Percentiles rank a stretch among this genome's conserved stretches.
phyloP scores from a whole-genome alignment of 2,888 invertebrate genomes.

The Subacronicta megacephala region DNA sequence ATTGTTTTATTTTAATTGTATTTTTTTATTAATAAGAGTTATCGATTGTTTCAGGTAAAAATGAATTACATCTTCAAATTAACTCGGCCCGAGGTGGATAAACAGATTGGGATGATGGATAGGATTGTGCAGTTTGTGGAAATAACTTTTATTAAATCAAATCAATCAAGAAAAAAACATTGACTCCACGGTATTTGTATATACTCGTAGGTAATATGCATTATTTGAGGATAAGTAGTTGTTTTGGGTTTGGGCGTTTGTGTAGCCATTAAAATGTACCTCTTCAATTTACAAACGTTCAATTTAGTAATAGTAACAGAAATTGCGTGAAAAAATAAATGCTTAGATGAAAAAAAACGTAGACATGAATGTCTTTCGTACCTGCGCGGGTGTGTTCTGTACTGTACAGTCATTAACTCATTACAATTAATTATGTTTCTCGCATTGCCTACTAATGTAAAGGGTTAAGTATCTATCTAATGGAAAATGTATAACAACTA shows the following conservation, averaged over 20 bases:
- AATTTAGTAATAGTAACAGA: too few species aligned
- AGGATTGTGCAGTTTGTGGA: not conserved
- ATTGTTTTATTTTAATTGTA: not conserved
- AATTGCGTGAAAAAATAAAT: too few species aligned
- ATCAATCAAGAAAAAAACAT: too few species aligned
- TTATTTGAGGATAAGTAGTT: too few species aligned
- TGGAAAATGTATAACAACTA: too few species aligned
- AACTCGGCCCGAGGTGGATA: not conserved
- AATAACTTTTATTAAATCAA: too few species aligned
- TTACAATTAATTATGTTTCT: conserved; percentile 11
- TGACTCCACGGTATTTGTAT: too few species aligned
- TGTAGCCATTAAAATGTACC: too few species aligned
- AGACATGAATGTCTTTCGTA: conserved; percentile 6
- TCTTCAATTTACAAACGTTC: too few species aligned
- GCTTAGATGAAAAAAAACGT: conserved; percentile 12
- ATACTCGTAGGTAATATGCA: too few species aligned
- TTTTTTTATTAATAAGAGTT: conserved; percentile 16
- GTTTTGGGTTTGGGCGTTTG: too few species aligned
- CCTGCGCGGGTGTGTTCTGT: conserved; percentile 8
- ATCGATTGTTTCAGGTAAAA: conserved; percentile 53
- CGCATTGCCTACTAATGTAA: not conserved
- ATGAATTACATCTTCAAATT: not conserved
- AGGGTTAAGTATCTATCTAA: too few species aligned
- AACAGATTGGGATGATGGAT: not conserved
- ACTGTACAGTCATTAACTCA: not conserved